phyloP scores from a whole-genome alignment of 2,888 invertebrate species.

The Micoletzkya japonica region DNA sequence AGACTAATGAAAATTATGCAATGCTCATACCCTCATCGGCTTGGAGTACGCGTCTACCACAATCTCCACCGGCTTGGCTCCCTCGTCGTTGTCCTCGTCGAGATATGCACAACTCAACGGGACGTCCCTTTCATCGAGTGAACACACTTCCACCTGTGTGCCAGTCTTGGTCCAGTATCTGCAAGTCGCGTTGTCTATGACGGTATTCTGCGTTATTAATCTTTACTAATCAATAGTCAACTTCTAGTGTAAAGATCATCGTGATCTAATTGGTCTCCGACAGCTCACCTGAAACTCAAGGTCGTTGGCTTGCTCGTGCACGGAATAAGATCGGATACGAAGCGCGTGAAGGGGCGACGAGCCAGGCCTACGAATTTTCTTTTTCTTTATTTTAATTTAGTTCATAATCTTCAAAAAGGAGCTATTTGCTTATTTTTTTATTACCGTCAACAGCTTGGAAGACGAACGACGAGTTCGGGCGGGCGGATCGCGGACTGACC shows the following conservation, averaged over 20 bases:
- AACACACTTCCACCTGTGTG: slow-evolving; percentile 60
- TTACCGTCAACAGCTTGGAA: no score
- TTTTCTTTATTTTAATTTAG: background rate
- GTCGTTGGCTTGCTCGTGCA: slow-evolving; percentile 55
- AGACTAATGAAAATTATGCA: background rate
- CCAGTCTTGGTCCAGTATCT: slow-evolving; percentile 61
- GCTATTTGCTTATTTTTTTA: no score
- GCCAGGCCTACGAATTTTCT: slow-evolving; percentile 28
- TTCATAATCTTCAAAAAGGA: background rate
- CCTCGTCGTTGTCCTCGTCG: slow-evolving; percentile 55
- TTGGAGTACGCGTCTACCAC: slow-evolving; percentile 57
- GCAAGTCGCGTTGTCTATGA: slow-evolving; percentile 7
- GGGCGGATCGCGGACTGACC: no score
- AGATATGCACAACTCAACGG: slow-evolving; percentile 58
- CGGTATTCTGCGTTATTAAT: background rate
- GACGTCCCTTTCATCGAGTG: slow-evolving; percentile 55
- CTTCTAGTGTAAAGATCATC: background rate
- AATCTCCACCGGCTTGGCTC: slow-evolving; percentile 48
- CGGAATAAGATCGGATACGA: slow-evolving; percentile 56
- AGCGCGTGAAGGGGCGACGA: slow-evolving; percentile 48
- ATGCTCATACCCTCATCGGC: slow-evolving; percentile 48
- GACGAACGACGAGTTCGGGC: no score
- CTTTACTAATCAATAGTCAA: background rate
- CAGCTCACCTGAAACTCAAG: slow-evolving; percentile 48
- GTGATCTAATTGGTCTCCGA: slow-evolving; percentile 6